These are phyloP conservation scores for Nematopogon swammerdamellus DNA, from an alignment of 2,888 invertebrate genomes.

Conservation along the genomic window DNA sequence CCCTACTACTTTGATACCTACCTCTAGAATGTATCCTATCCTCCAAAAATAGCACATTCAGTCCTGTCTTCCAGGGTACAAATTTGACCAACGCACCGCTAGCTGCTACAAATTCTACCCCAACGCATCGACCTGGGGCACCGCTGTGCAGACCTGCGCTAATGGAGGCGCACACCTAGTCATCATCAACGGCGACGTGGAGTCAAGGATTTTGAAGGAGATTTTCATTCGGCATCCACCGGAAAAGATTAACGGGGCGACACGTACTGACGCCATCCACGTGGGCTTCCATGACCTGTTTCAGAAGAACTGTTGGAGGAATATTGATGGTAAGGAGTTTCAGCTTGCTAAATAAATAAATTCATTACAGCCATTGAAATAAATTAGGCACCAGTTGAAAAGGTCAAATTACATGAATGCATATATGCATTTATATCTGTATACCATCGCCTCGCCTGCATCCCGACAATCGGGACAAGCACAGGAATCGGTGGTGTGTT, in stretches of 20 bases:
- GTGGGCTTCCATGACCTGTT: not conserved
- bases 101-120: constrained; percentile 8
- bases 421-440: no score
- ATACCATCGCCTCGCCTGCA: no score
- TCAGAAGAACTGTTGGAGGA: not conserved
- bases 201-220: constrained; percentile 1
- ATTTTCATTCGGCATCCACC: constrained; percentile 2
- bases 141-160: constrained; percentile 2
- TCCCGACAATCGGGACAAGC: no score
- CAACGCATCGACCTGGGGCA: constrained; percentile 2
- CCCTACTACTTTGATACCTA: no score
- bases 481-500: no score
- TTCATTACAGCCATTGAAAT: no score
- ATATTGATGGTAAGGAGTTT: not conserved
- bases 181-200: constrained; percentile 4
- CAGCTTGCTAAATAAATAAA: no score
- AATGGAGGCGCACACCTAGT: constrained; percentile 4
- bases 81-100: constrained; percentile 1
- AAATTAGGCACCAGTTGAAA: no score
- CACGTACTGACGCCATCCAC: not conserved
- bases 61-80: constrained; percentile 3
- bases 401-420: no score
- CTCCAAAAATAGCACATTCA: no score
- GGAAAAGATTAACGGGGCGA: constrained; percentile 1
- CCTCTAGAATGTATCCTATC: no score